Evolutionary conservation across 2,113 vertebrate genomes (phyloP).

Genomic region (Hippopotamus amphibius): DNA sequence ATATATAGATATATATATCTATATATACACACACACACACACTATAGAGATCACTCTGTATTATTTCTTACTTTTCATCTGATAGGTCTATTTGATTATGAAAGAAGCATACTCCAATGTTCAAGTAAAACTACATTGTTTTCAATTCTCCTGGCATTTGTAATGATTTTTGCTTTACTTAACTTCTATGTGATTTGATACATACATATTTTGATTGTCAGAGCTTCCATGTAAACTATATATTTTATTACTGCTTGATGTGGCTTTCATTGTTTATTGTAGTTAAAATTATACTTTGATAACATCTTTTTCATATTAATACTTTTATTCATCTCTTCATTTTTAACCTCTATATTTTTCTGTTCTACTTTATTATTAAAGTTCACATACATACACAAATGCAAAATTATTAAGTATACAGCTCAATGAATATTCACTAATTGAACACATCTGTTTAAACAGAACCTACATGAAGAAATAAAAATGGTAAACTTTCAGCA

Average conservation of each 20-base stretch:
- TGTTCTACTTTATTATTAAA: not conserved
- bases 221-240: not conserved
- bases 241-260: not conserved
- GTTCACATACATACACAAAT: not conserved
- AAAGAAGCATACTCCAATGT: not conserved
- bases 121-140: not conserved
- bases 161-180: not conserved
- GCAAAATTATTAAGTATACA: not conserved
- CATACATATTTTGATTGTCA: not conserved
- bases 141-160: not conserved
- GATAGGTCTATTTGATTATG: not conserved
- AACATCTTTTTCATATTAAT: not conserved
- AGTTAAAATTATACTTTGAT: not conserved
- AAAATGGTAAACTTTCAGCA: not conserved
- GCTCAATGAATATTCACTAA: not conserved
- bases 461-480: not conserved
- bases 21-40: fast-evolving
- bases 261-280: not conserved
- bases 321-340: not conserved
- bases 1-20: too few species aligned
- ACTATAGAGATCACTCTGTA: not conserved
- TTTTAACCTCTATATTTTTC: not conserved
- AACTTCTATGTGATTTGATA: slow-evolving; percentile 15
- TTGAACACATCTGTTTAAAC: not conserved
- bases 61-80: not conserved